Percentiles rank a stretch among this genome's conserved stretches.
Conservation (phyloP, 2,113 vertebrate species). For the Hiodon alosoides region DNA sequence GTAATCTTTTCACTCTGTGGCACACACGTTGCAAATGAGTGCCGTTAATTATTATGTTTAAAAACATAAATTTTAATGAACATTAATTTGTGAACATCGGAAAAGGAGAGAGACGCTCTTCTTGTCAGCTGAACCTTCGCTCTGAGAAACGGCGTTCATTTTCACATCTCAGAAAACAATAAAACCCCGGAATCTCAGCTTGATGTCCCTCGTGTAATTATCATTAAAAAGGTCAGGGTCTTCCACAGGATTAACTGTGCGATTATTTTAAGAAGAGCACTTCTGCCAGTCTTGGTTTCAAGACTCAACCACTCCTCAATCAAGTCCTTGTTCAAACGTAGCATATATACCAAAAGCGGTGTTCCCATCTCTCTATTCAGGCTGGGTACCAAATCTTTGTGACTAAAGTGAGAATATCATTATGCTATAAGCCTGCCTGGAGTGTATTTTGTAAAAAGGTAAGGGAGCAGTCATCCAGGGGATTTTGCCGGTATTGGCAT, state of each 20-base stretch:
- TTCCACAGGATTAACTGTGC: not conserved
- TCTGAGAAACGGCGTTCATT: not conserved
- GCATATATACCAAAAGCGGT: conserved; percentile 1
- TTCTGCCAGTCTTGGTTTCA: not conserved
- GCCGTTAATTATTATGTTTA: conserved; percentile 5
- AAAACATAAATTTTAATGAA: not conserved
- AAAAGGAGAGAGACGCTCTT: too few species aligned
- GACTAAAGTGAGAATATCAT: not conserved
- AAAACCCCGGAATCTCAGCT: not conserved
- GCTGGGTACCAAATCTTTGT: not conserved
- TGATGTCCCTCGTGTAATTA: not conserved
- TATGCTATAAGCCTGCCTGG: not conserved
- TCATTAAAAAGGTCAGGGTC: not conserved
- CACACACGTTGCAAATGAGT: conserved; percentile 22
- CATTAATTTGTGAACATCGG: too few species aligned
- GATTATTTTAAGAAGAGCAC: not conserved
- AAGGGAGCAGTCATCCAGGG: not conserved
- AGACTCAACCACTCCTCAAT: not conserved
- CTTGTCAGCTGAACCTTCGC: too few species aligned
- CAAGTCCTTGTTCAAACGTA: not conserved
- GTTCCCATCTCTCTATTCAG: not conserved
- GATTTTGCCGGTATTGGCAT: not conserved
- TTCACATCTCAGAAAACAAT: not conserved
- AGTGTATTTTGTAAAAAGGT: not conserved
- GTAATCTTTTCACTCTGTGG: conserved; percentile 39